These are phyloP conservation scores for Sternarchorhynchus goeldii DNA, from an alignment of 2,797 vertebrate species.

Conservation along the genomic window DNA sequence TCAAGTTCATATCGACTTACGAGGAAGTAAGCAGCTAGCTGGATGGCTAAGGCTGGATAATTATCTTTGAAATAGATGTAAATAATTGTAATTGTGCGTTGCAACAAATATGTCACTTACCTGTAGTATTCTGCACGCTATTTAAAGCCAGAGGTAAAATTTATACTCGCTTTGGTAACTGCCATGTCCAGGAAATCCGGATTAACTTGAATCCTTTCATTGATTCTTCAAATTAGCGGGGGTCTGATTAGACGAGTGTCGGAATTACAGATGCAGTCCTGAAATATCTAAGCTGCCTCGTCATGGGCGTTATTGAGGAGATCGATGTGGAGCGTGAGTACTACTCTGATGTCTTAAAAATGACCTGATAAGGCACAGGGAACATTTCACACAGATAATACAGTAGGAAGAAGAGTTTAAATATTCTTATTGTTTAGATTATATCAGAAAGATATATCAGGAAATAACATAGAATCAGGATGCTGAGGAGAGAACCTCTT, in stretches of 20 bases:
- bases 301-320: slow-evolving; percentile 71
- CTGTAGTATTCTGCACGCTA: not conserved
- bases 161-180: no score
- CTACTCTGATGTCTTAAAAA: not conserved
- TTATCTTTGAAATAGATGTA: no score
- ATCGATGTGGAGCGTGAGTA: slow-evolving; percentile 79
- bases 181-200: no score
- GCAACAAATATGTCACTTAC: not conserved
- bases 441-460: no score
- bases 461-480: no score
- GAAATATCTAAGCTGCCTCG: slow-evolving; percentile 52
- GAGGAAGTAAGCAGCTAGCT: slow-evolving; percentile 28
- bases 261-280: slow-evolving; percentile 54
- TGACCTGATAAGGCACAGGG: no score
- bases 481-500: no score
- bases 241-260: slow-evolving; percentile 46
- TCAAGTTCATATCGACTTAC: not conserved
- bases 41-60: not conserved
- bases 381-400: no score
- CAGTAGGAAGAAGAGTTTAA: no score
- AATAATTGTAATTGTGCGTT: not conserved
- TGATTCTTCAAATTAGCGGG: no score
- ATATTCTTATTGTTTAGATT: no score
- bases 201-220: not conserved
- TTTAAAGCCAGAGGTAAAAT: no score